A percentile compares a stretch with the other conserved stretches of the same genome.
Evolutionary conservation across 2,888 invertebrate genomes (phyloP).

Genomic region (Empis livida): DNA sequence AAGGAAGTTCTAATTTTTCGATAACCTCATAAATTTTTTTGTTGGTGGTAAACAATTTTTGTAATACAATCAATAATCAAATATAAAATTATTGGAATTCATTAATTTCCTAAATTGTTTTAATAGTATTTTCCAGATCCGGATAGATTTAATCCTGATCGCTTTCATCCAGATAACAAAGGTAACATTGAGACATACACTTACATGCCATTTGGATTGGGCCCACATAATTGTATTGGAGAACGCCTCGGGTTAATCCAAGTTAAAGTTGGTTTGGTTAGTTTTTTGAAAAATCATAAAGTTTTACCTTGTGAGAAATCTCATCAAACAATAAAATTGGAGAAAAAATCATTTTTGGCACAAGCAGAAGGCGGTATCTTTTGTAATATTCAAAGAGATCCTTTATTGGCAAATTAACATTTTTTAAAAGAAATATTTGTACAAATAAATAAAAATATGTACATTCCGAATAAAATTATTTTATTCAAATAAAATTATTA

Average conservation of each 20-base stretch:
- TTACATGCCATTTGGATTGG: slow-evolving; percentile 34
- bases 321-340: slow-evolving; percentile 20
- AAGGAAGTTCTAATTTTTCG: no score
- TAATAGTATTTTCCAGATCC: slow-evolving; percentile 30
- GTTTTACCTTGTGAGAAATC: slow-evolving; percentile 18
- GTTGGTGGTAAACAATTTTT: no score
- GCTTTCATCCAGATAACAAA: slow-evolving; percentile 29
- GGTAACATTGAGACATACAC: slow-evolving; percentile 26
- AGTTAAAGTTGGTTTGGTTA: slow-evolving; percentile 31
- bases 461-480: no score
- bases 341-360: slow-evolving; percentile 27
- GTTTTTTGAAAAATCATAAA: slow-evolving; percentile 28
- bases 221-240: slow-evolving; percentile 34
- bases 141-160: slow-evolving; percentile 29
- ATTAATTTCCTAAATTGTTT: slow-evolving; percentile 1
- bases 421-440: no score
- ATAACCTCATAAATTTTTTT: no score
- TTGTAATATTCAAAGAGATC: slow-evolving; percentile 13
- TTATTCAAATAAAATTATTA: no score
- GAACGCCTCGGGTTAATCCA: slow-evolving; percentile 32
- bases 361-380: slow-evolving; percentile 30
- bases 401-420: background rate
- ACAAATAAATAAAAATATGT: no score
- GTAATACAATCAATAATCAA: background rate
- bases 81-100: slow-evolving; percentile 21